These are phyloP conservation scores for Micrasema longulum DNA, from an alignment of 1,140 invertebrate species.

Conservation along the genomic window DNA sequence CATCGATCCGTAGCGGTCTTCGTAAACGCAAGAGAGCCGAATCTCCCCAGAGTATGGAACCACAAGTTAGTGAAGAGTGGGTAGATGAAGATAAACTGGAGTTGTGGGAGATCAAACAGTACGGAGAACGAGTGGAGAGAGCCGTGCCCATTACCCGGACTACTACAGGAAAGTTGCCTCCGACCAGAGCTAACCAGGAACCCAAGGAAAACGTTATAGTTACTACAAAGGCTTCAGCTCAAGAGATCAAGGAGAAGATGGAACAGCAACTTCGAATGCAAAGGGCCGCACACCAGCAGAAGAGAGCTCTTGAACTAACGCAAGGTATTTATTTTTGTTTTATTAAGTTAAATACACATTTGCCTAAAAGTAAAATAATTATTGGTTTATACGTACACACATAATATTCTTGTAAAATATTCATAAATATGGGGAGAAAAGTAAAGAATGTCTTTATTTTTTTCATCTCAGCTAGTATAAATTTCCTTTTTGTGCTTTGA, in stretches of 20 bases:
- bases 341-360: too few relatives aligned
- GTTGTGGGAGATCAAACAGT: conserved; percentile 96
- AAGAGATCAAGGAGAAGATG: conserved; percentile 91
- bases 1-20: conserved; percentile 92
- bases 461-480: too few relatives aligned
- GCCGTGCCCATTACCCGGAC: conserved; percentile 77
- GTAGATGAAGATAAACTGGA: conserved; percentile 96
- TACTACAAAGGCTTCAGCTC: conserved; percentile 73
- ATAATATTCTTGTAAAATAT: too few relatives aligned
- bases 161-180: conserved; percentile 76
- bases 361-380: too few relatives aligned
- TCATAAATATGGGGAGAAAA: too few relatives aligned
- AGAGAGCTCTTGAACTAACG: conserved; percentile 76
- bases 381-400: too few relatives aligned
- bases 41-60: conserved; percentile 89
- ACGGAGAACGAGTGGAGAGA: conserved; percentile 79
- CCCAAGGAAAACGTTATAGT: conserved; percentile 68
- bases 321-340: conserved; percentile 60
- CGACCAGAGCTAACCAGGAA: conserved; percentile 64
- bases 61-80: conserved; percentile 94
- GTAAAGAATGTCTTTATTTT: too few relatives aligned
- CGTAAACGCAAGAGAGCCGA: conserved; percentile 91
- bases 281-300: conserved; percentile 87
- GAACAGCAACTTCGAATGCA: conserved; percentile 90
- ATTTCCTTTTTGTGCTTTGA: too few relatives aligned